A percentile compares a stretch with the other conserved stretches of the same genome.
Conservation (phyloP, 1,140 invertebrate species). For the honey bee (Apis mellifera) region DNA sequence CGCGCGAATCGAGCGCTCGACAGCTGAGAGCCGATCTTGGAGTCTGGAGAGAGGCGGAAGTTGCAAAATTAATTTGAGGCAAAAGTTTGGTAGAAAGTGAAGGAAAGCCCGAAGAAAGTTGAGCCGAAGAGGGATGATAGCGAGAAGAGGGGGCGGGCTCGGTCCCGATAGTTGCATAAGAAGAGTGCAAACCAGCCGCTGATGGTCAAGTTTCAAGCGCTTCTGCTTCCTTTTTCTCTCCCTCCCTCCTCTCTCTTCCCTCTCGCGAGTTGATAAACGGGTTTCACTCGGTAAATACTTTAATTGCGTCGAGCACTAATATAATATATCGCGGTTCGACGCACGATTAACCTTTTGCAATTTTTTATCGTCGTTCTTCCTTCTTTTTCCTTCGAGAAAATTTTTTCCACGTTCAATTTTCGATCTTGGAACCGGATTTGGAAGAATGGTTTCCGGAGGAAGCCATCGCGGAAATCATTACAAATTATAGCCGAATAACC, state of each 20-base stretch:
- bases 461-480: background rate
- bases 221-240: background rate
- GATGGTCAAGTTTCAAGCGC: constrained; percentile 48
- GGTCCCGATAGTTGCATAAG: constrained; percentile 16
- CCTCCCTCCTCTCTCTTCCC: background rate
- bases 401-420: background rate
- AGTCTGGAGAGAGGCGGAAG: constrained; percentile 30
- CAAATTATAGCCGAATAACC: background rate
- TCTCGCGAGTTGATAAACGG: constrained; percentile 56
- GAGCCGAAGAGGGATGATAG: background rate
- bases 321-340: constrained; percentile 10
- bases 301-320: constrained; percentile 57
- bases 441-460: background rate
- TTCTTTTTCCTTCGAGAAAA: background rate
- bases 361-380: background rate
- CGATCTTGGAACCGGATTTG: background rate
- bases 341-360: constrained; percentile 1
- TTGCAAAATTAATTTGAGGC: constrained; percentile 71
- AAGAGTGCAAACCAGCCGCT: constrained; percentile 16
- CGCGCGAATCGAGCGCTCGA: background rate
- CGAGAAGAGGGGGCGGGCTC: no score
- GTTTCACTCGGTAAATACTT: constrained; percentile 63
- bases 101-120: constrained; percentile 33
- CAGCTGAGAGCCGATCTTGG: no score
- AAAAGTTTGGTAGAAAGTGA: constrained; percentile 56